These are phyloP conservation scores for Sinella curviseta DNA, from an alignment of 1,140 invertebrate species.

Conservation along the genomic window DNA sequence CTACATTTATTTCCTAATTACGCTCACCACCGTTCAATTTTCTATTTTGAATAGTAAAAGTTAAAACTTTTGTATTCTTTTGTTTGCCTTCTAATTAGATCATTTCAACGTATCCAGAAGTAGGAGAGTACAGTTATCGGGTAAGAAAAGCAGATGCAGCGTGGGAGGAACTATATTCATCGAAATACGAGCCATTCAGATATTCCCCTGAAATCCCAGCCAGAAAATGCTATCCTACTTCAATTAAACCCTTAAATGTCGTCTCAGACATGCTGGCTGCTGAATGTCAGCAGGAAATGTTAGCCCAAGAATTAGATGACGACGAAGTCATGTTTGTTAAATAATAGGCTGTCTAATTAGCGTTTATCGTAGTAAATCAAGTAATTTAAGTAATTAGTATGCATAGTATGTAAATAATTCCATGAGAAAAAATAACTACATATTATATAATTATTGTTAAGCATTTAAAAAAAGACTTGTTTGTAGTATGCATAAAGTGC, in stretches of 20 bases:
- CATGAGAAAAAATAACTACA: no score
- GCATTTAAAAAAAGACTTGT: no score
- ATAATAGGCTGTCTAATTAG: no score
- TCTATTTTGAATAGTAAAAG: no score
- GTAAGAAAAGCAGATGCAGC: constrained; percentile 15
- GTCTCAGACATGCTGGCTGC: not conserved
- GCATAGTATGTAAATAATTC: no score
- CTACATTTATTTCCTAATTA: not conserved
- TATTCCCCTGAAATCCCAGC: not conserved
- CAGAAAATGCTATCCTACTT: not conserved
- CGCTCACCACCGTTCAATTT: no score
- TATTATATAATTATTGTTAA: no score
- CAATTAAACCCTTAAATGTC: constrained; percentile 9
- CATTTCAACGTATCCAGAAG: constrained; percentile 68
- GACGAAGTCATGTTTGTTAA: not conserved
- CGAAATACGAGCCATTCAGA: not conserved
- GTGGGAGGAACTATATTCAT: not conserved
- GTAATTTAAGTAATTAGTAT: no score
- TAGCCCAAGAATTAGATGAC: not conserved
- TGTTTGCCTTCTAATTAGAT: constrained; percentile 59
- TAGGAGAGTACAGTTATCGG: constrained; percentile 66
- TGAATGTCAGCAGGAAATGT: not conserved
- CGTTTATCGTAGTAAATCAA: no score
- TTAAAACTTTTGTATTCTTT: not conserved
- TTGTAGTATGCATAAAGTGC: no score